Percentiles rank a stretch among this genome's conserved stretches.
These are phyloP conservation scores for Antheraea yamamai DNA, from an alignment of 2,888 invertebrate genomes.

Conservation along the genomic window DNA sequence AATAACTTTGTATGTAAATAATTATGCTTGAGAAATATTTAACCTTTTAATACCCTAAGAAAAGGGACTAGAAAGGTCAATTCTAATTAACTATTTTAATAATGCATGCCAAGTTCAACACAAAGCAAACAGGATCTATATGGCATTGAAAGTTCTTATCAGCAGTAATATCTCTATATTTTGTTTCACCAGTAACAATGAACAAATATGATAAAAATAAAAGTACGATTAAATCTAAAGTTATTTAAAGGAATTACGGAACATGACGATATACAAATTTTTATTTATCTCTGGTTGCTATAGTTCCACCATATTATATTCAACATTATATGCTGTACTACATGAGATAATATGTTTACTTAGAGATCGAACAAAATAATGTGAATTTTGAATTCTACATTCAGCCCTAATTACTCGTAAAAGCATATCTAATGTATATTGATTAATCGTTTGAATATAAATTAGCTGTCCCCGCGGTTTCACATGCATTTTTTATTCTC, in stretches of 20 bases:
- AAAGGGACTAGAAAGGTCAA: neutral
- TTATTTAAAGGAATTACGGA: neutral
- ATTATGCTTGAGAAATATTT: too few species aligned
- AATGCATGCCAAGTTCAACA: neutral
- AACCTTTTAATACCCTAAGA: neutral
- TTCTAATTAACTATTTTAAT: neutral
- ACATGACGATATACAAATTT: too few species aligned
- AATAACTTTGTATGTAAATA: too few species aligned
- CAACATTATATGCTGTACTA: too few species aligned
- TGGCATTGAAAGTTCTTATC: slow-evolving; percentile 8
- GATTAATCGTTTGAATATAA: neutral
- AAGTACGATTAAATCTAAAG: neutral
- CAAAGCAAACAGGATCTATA: neutral
- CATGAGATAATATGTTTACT: too few species aligned
- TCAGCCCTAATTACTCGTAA: neutral
- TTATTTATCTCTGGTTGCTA: too few species aligned
- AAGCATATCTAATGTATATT: neutral
- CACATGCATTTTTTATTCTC: neutral
- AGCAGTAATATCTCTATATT: neutral
- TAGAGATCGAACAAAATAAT: too few species aligned
- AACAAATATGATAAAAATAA: neutral
- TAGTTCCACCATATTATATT: too few species aligned
- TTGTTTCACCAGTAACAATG: neutral
- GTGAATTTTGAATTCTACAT: too few species aligned
- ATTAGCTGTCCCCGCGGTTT: neutral